A percentile compares a stretch with the other conserved stretches of the same genome.
Evolutionary conservation across 1,140 invertebrate genomes (phyloP).

Genomic region (Anagrus nilaparvatae): DNA sequence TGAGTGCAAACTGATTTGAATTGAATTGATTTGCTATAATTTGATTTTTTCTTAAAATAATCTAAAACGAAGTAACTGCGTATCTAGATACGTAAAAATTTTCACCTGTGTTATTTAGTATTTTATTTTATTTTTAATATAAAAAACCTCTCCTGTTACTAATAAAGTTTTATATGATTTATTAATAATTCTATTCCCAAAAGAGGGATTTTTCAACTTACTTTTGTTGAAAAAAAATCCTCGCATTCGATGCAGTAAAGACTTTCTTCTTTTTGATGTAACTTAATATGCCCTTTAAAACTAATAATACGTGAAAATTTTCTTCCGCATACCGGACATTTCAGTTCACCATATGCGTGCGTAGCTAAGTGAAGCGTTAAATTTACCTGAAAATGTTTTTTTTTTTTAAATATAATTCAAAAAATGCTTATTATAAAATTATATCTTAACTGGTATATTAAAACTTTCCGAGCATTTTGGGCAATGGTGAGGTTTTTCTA

Average conservation of each 20-base stretch:
- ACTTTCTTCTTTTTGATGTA: conserved; percentile 60
- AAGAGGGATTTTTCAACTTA: conserved; percentile 29
- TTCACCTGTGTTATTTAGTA: too few species aligned
- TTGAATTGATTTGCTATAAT: too few species aligned
- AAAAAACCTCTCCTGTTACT: too few species aligned
- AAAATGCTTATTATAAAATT: conserved; percentile 13
- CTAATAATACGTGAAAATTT: conserved; percentile 57
- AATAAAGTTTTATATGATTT: too few species aligned
- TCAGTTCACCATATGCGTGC: conserved; percentile 44
- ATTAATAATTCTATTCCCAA: too few species aligned
- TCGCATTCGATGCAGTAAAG: conserved; percentile 59
- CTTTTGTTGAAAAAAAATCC: conserved; percentile 57
- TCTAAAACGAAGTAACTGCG: too few species aligned
- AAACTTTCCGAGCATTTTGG: conserved; percentile 50
- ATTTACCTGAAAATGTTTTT: conserved; percentile 36
- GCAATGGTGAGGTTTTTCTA: conserved; percentile 55
- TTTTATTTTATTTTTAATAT: too few species aligned
- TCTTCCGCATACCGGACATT: conserved; percentile 54
- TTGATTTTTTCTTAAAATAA: too few species aligned
- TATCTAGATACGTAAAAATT: too few species aligned
- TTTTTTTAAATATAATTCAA: neutral
- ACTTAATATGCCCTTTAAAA: conserved; percentile 58
- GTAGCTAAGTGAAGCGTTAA: conserved; percentile 52
- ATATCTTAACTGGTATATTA: conserved; percentile 45
- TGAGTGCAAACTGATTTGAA: too few species aligned